A percentile compares a stretch with the other conserved stretches of the same genome.
phyloP scores from a whole-genome alignment of 2,888 invertebrate species.

The Seira musarum region DNA sequence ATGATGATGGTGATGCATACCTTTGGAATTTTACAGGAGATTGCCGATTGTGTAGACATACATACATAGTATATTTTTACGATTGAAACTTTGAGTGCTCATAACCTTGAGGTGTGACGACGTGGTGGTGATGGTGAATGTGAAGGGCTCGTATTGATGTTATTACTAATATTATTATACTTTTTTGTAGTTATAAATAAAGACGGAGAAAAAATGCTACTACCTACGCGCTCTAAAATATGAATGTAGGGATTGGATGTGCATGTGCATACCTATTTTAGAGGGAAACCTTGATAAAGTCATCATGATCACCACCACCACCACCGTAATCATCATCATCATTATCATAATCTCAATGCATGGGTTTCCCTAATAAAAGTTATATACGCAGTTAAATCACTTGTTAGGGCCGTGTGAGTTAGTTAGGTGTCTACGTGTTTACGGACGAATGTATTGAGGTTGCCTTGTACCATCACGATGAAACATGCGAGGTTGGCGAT shows the following conservation, averaged over 20 bases:
- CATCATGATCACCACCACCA: slow-evolving; percentile 27
- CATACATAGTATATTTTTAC: not conserved
- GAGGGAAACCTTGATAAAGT: slow-evolving; percentile 39
- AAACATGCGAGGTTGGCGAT: not conserved
- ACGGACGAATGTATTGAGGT: slow-evolving; percentile 1
- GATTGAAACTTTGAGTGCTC: not conserved
- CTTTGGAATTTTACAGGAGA: slow-evolving; percentile 42
- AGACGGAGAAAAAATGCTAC: not conserved
- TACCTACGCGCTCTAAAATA: slow-evolving; percentile 9
- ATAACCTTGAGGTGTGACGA: slow-evolving; percentile 47
- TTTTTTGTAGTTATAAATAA: slow-evolving; percentile 1
- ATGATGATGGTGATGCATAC: slow-evolving; percentile 20
- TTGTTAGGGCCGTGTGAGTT: not conserved
- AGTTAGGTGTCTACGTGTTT: not conserved
- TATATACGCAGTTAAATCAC: slow-evolving; percentile 18
- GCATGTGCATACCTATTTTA: not conserved
- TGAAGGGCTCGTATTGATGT: slow-evolving; percentile 37
- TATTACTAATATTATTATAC: too few relatives aligned
- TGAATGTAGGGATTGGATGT: not conserved
- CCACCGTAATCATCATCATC: too few relatives aligned
- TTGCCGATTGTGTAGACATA: too few relatives aligned
- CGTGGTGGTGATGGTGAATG: slow-evolving; percentile 31
- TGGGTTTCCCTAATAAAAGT: slow-evolving; percentile 35
- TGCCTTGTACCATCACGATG: slow-evolving; percentile 9
- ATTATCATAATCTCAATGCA: slow-evolving; percentile 26